Conservation (phyloP, 2,888 invertebrate species). For the Melanophora roralis region DNA sequence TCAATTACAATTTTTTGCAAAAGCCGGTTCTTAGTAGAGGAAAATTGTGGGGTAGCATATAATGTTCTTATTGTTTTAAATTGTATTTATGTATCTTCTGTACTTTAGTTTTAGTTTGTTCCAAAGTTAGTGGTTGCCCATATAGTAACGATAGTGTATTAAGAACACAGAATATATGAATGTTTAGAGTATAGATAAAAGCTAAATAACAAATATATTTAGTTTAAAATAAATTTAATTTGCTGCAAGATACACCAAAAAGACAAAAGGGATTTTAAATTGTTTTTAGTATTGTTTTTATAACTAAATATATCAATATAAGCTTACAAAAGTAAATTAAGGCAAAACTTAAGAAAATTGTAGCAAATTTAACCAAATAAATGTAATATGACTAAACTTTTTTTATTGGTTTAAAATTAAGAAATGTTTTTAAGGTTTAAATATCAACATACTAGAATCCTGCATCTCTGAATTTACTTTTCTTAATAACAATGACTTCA, state of each 20-base stretch:
- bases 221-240: conserved; percentile 10
- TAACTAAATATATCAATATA: conserved; percentile 52
- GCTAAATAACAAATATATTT: background rate
- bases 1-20: no score
- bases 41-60: no score
- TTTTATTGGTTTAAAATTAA: no score
- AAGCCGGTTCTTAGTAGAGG: no score
- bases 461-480: no score
- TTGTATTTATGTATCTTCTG: no score
- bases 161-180: background rate
- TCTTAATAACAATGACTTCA: no score
- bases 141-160: conserved; percentile 15
- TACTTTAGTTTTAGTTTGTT: background rate
- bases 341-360: conserved; percentile 20
- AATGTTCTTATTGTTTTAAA: no score
- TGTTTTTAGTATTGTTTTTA: conserved; percentile 9
- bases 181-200: background rate
- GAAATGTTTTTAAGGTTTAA: no score
- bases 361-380: conserved; percentile 33
- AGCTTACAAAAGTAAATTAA: conserved; percentile 23
- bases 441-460: no score
- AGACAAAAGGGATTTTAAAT: conserved; percentile 2
- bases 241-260: conserved; percentile 27
- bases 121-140: conserved; percentile 4
- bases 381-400: no score